These are phyloP conservation scores for Caenorhabditis afra DNA, from an alignment of 2,888 invertebrate species.

Conservation along the genomic window DNA sequence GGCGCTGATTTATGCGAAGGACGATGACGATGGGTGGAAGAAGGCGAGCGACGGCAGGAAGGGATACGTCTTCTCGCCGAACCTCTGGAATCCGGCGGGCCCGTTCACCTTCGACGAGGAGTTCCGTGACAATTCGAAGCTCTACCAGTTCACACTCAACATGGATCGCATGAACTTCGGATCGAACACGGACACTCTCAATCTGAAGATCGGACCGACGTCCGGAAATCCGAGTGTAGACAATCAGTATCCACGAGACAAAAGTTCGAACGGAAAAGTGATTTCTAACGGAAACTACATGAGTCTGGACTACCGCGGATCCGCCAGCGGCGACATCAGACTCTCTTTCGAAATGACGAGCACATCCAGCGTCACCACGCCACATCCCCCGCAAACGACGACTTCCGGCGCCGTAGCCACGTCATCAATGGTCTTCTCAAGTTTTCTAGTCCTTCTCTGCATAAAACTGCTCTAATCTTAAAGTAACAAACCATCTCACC, in stretches of 20 bases:
- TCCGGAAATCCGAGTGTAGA: slow-evolving; percentile 16
- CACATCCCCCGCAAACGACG: too few species aligned
- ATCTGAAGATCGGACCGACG: slow-evolving; percentile 23
- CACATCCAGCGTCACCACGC: too few species aligned
- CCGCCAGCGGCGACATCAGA: slow-evolving; percentile 19
- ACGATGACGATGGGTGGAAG: slow-evolving; percentile 12
- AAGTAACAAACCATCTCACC: too few species aligned
- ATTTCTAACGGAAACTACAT: slow-evolving; percentile 34
- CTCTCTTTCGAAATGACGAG: slow-evolving; percentile 13
- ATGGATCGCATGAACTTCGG: slow-evolving; percentile 5
- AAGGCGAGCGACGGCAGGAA: slow-evolving; percentile 19
- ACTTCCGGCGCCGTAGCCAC: too few species aligned
- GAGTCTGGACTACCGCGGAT: slow-evolving; percentile 12
- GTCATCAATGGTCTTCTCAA: too few species aligned
- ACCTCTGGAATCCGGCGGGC: slow-evolving; percentile 19
- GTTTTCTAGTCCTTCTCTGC: too few species aligned
- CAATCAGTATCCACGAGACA: slow-evolving; percentile 7
- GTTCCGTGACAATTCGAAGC: slow-evolving; percentile 23
- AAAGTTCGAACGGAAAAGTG: slow-evolving; percentile 14
- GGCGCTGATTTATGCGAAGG: neutral
- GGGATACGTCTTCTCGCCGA: slow-evolving; percentile 42
- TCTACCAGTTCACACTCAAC: slow-evolving; percentile 10
- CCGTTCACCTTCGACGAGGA: slow-evolving; percentile 11
- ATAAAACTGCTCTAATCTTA: too few species aligned
- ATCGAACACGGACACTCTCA: slow-evolving; percentile 5